Conservation (phyloP, 2,797 vertebrate genomes). For the Syndactyla subalaris region DNA sequence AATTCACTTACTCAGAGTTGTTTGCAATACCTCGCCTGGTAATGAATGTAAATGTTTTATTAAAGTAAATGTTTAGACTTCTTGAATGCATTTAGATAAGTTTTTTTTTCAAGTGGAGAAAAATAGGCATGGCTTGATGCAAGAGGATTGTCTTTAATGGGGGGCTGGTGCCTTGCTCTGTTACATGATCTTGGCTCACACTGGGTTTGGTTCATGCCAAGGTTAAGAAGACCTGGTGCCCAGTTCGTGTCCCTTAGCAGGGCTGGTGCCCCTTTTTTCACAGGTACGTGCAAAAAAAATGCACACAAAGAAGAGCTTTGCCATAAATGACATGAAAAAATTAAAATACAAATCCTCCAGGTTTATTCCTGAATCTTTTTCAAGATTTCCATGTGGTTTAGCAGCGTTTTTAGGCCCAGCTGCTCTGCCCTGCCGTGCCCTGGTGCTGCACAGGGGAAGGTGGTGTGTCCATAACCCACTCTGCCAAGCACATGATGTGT, state of each 20-base stretch:
- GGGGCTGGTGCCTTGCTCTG: not conserved
- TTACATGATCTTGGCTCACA: fast-evolving
- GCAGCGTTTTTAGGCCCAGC: not conserved
- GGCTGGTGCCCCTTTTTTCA: not conserved
- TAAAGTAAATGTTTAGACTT: conserved; percentile 44
- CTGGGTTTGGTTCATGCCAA: not conserved
- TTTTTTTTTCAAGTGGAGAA: not conserved
- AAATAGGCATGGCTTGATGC: not conserved
- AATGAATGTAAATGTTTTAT: not conserved
- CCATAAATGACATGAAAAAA: fast-evolving
- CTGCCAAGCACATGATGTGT: not conserved
- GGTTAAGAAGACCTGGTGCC: not conserved
- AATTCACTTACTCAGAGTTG: conserved; percentile 18
- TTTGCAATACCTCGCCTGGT: not conserved
- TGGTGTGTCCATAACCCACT: not conserved
- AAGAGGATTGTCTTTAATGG: not conserved
- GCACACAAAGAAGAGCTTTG: fast-evolving
- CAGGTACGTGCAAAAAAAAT: fast-evolving
- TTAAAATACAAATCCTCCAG: not conserved
- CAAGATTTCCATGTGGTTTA: not conserved
- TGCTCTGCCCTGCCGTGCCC: not conserved
- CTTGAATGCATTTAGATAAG: not conserved
- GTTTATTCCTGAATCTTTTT: not conserved
- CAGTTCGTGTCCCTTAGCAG: no score
- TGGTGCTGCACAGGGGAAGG: not conserved